Evolutionary conservation across 2,113 vertebrate genomes (phyloP), one percentile per base, ranked within the genome.

Genomic region (Seriola dumerili): DNA sequence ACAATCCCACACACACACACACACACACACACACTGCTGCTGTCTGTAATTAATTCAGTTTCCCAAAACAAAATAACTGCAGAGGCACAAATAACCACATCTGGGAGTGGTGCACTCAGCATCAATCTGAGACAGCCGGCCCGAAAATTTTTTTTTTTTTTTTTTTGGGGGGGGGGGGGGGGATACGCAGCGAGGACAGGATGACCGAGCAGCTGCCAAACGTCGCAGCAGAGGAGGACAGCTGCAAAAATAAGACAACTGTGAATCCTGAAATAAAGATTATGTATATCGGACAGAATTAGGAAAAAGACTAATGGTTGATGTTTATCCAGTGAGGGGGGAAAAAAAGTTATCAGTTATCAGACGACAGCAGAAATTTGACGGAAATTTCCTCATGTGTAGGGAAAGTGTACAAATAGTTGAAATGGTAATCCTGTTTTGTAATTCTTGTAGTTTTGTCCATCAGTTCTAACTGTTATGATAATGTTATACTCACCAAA

Each of bases 11-110:
- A 36, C 23, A 55, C 13, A 40, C 63, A n/a, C 52, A 71, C 54
- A 54, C 72, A 54, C 7, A 54, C 72, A 67, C 40, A 44, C 23
- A 59, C 7, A 46, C 48, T 58, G 62, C 50, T 71, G 77, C 67
- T 59, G 76, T 71, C 63, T 78, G 64, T 88, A 88, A 93, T 93
- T 92, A 89, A 90, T 81, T 88, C 72, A 29, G 72, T 84, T 83
- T 90, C 57, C 34, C 64, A 44, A 83, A 88, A 82, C 78, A 88
- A 80, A 87, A 89, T 72, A 63, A 86, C 70, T 58, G 81, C 17
- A 1, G 54, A 74, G 63, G 81, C 81, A 87, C 58, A 34, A 85
- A 82, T 46, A 71, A 48, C 63, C 83, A 80, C 88, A 89, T 92
- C 84, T 92, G 90, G 87, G 68, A 77, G 73, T 1, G 38, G 38